Conservation (phyloP, 64 coral and sea anemone species). For the Montipora foliosa region DNA sequence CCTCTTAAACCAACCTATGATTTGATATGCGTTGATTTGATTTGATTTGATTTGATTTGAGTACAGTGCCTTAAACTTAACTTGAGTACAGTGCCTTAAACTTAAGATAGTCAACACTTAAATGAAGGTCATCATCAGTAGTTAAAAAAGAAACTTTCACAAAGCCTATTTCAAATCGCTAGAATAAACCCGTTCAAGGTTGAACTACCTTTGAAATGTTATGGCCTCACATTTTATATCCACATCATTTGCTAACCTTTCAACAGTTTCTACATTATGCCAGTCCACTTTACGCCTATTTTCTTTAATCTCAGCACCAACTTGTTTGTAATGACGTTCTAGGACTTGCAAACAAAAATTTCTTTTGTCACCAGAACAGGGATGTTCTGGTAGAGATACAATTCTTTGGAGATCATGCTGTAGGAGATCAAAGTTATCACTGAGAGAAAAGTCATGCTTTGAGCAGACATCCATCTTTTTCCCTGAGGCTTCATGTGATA, state of each 20-base stretch:
- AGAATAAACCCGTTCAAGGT: not conserved
- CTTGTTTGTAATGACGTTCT: constrained; percentile 37
- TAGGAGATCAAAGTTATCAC: constrained; percentile 34
- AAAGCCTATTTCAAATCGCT: too few relatives aligned
- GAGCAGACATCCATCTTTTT: constrained; percentile 3
- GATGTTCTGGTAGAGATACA: not conserved
- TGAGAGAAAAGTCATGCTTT: not conserved
- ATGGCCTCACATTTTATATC: not conserved
- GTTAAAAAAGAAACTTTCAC: too few relatives aligned
- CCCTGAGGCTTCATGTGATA: constrained; percentile 32
- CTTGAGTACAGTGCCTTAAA: too few relatives aligned
- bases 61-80: too few relatives aligned
- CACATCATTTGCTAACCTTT: constrained; percentile 3
- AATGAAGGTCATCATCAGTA: too few relatives aligned
- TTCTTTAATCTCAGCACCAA: constrained; percentile 27
- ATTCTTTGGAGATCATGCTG: constrained; percentile 58
- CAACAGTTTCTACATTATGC: constrained; percentile 32
- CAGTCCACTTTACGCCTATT: constrained; percentile 28
- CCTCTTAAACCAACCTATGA: too few relatives aligned
- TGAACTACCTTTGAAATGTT: not conserved
- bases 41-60: too few relatives aligned
- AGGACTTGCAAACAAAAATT: constrained; percentile 45
- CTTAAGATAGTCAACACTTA: too few relatives aligned
- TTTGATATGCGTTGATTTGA: too few relatives aligned
- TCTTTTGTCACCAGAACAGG: constrained; percentile 27